These are phyloP conservation scores for Solenopsis invicta DNA, from an alignment of 1,140 invertebrate genomes.

Conservation along the genomic window DNA sequence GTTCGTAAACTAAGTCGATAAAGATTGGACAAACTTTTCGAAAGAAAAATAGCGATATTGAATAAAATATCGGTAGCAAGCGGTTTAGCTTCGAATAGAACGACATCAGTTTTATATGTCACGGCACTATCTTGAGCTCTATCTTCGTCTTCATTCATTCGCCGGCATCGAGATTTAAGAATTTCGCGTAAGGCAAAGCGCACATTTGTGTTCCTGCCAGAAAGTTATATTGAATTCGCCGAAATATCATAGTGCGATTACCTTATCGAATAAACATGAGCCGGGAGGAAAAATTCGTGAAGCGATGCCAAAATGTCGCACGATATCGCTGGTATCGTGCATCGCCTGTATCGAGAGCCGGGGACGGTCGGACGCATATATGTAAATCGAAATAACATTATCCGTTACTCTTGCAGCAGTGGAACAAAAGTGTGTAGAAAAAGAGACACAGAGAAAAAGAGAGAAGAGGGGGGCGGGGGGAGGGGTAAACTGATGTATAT, in stretches of 20 bases:
- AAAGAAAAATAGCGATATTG: constrained; percentile 28
- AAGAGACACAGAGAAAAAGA: constrained; percentile 34
- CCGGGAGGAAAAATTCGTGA: constrained; percentile 61
- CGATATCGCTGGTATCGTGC: constrained; percentile 43
- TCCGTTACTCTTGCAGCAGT: constrained; percentile 76
- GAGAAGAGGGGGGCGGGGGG: not conserved
- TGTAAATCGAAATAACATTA: constrained; percentile 83
- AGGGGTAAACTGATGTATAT: not conserved
- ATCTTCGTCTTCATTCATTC: constrained; percentile 19
- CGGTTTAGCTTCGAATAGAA: not conserved
- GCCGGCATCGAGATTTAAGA: constrained; percentile 36
- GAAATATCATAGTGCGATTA: constrained; percentile 58
- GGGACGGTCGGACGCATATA: constrained; percentile 71
- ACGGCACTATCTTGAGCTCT: not conserved
- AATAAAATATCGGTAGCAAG: constrained; percentile 12
- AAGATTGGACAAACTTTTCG: not conserved
- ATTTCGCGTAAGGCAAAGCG: constrained; percentile 11
- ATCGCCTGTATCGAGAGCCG: constrained; percentile 39
- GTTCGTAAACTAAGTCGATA: constrained; percentile 37
- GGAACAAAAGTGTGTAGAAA: constrained; percentile 53
- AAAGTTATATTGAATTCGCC: constrained; percentile 45
- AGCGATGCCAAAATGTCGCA: constrained; percentile 65
- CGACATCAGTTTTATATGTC: constrained; percentile 3
- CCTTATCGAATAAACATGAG: constrained; percentile 67
- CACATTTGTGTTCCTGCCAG: not conserved